Evolutionary conservation across 2,113 vertebrate genomes (phyloP).

Genomic region (Archilochus colubris): DNA sequence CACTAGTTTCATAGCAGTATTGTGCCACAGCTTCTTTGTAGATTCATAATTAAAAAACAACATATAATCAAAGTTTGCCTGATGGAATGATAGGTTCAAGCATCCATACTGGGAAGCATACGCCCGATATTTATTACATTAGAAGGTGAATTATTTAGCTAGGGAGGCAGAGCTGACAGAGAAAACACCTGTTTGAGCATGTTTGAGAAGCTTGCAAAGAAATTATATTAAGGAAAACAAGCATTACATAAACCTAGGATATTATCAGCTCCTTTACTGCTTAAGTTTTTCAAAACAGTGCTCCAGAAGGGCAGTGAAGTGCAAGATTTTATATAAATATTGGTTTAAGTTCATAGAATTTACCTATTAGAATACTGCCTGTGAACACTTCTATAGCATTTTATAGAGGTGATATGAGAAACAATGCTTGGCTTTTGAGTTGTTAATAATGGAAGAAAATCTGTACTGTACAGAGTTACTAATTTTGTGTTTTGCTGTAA

Average conservation of each 20-base stretch:
- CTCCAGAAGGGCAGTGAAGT: neutral
- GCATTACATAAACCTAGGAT: conserved; percentile 3
- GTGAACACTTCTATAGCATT: neutral
- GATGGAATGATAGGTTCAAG: conserved; percentile 59
- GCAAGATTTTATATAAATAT: neutral
- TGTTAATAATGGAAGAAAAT: neutral
- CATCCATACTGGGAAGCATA: conserved; percentile 39
- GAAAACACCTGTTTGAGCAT: conserved; percentile 46
- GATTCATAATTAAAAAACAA: conserved; percentile 11
- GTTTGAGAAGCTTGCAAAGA: conserved; percentile 35
- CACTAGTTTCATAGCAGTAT: neutral
- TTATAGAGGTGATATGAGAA: neutral
- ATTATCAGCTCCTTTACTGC: neutral
- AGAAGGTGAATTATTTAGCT: conserved; percentile 47
- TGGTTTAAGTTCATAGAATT: neutral
- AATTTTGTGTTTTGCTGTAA: neutral
- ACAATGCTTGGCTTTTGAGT: neutral
- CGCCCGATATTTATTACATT: conserved; percentile 44
- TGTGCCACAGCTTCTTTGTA: neutral
- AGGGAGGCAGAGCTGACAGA: conserved; percentile 38
- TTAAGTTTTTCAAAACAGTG: neutral
- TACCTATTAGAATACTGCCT: neutral
- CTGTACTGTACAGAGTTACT: neutral
- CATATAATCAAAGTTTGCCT: conserved; percentile 13
- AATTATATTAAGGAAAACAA: conserved; percentile 9